Evolutionary conservation across 1,140 invertebrate genomes (phyloP).

Genomic region (Linepithema humile): DNA sequence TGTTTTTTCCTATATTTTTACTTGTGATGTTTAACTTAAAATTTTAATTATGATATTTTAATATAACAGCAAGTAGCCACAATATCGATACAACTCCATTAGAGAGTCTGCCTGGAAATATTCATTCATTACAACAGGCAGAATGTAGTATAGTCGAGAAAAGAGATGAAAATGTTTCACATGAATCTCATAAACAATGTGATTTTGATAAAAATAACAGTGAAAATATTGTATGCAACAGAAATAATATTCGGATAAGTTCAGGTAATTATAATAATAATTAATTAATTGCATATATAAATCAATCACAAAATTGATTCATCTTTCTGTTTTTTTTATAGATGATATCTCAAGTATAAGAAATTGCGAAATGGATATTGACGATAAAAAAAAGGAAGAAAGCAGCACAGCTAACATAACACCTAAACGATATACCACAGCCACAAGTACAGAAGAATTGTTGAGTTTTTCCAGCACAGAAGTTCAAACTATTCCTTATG

Average conservation of each 20-base stretch:
- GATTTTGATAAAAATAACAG: background rate
- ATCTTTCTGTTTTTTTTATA: background rate
- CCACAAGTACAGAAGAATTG: conserved; percentile 80
- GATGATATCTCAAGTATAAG: conserved; percentile 21
- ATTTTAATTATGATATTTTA: background rate
- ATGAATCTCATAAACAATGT: conserved; percentile 6
- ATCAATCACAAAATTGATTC: background rate
- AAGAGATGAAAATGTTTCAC: background rate
- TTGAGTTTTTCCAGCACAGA: conserved; percentile 75
- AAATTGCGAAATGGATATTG: conserved; percentile 28
- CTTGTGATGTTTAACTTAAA: background rate
- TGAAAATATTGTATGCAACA: background rate
- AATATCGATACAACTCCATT: conserved; percentile 78
- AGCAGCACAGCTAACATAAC: background rate
- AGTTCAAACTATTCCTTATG: conserved; percentile 80
- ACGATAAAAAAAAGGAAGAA: conserved; percentile 16
- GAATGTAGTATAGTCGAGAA: background rate
- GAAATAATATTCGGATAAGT: background rate
- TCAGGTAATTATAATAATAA: background rate
- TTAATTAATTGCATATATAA: background rate
- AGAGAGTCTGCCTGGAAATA: conserved; percentile 80
- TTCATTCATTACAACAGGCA: conserved; percentile 19
- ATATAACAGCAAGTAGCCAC: conserved; percentile 57
- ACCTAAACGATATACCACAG: conserved; percentile 74
- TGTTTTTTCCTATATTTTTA: background rate